phyloP scores from a whole-genome alignment of 35 echinoderm and acorn worm species.

The Ophioderma brevispina region DNA sequence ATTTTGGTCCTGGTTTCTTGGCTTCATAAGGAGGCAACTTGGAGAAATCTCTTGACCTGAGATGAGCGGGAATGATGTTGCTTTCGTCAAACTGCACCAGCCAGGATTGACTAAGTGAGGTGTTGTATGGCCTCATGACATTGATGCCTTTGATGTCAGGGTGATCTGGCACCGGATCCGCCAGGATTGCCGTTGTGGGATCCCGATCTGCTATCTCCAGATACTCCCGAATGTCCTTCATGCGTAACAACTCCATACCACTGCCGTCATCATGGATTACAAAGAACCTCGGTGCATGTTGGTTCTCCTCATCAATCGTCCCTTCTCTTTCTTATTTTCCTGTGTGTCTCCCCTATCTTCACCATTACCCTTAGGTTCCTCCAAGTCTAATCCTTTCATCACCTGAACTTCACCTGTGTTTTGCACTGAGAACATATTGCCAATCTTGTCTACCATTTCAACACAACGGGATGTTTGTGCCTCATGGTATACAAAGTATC shows the following conservation, averaged over 20 bases:
- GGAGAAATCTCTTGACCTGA: conserved; percentile 80
- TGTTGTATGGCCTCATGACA: conserved; percentile 79
- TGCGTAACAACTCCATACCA: conserved; percentile 78
- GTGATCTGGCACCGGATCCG: conserved; percentile 84
- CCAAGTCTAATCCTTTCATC: conserved; percentile 15
- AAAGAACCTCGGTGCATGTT: conserved; percentile 79
- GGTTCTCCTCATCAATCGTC: conserved; percentile 26
- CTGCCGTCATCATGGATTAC: conserved; percentile 91
- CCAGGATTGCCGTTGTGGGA: conserved; percentile 82
- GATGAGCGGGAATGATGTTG: conserved; percentile 84
- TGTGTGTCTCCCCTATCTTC: not conserved
- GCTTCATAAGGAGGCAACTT: conserved; percentile 65
- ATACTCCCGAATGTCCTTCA: conserved; percentile 62
- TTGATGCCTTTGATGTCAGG: conserved; percentile 89
- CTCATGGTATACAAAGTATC: conserved; percentile 60
- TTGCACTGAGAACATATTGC: conserved; percentile 73
- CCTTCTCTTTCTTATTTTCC: conserved; percentile 29
- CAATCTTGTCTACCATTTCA: conserved; percentile 49
- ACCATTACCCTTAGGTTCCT: not conserved
- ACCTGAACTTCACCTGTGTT: conserved; percentile 70
- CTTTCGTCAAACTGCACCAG: conserved; percentile 69
- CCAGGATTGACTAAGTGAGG: conserved; percentile 60
- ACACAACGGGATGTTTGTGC: conserved; percentile 63
- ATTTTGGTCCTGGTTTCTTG: conserved; percentile 65
- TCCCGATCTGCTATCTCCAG: conserved; percentile 69